A percentile compares a stretch with the other conserved stretches of the same genome.
Evolutionary conservation across 1,140 invertebrate species (phyloP).

Genomic region (Anastrepha obliqua): DNA sequence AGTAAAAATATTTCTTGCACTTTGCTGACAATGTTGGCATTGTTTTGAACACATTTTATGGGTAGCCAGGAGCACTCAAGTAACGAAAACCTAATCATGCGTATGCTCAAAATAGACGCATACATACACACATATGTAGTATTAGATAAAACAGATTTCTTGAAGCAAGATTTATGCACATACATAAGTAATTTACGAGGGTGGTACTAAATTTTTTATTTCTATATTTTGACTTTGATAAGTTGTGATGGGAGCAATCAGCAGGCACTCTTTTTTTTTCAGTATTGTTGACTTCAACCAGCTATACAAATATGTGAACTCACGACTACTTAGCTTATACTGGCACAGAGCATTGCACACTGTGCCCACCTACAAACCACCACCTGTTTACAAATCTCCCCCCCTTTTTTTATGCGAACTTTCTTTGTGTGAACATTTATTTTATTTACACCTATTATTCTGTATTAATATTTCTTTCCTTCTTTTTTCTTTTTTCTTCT

Average conservation of each 20-base stretch:
- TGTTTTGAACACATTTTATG: neutral
- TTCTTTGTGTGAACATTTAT: neutral
- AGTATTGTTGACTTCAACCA: neutral
- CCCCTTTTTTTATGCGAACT: too few species aligned
- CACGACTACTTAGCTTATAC: neutral
- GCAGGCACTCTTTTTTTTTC: neutral
- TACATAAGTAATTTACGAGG: too few species aligned
- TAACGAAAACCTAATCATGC: neutral
- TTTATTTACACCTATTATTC: constrained; percentile 18
- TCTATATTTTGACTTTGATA: neutral
- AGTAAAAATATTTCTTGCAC: neutral
- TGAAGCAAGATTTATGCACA: too few species aligned
- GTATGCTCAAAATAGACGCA: too few species aligned
- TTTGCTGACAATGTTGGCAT: neutral
- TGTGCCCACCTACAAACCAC: neutral
- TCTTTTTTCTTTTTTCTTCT: constrained; percentile 4
- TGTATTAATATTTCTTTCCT: constrained; percentile 5
- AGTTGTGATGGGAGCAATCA: neutral
- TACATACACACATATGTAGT: too few species aligned
- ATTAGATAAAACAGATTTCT: too few species aligned
- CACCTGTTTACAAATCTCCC: neutral
- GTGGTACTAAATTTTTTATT: neutral
- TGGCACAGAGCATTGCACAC: neutral
- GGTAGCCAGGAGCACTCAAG: neutral
- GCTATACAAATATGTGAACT: constrained; percentile 8